Base-by-base conservation (phyloP, 2,113 vertebrate species). In the Phocoena sinus region DNA sequence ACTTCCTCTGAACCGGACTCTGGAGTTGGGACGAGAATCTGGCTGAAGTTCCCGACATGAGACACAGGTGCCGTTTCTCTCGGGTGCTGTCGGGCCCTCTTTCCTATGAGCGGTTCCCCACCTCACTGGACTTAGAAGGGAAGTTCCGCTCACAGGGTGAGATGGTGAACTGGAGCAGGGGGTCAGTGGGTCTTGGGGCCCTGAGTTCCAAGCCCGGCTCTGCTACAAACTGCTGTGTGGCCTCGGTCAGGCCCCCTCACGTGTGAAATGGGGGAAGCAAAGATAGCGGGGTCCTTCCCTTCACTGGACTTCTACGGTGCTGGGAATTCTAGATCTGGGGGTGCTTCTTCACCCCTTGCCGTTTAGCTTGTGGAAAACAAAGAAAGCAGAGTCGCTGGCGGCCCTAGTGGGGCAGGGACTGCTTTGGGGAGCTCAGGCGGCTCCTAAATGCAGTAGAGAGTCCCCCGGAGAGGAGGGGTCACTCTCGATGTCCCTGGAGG, bases 381-480 rank as follows among this genome's bases (percentile, higher is more conserved):
- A 83, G 81, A 74, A 68, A 73, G 74, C n/a, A 18, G 50, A 15
- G 13, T 50, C 5, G 5, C 26, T 2, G 3, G 79, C 33, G 60
- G 31, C 44, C 62, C 58, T 89, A 5, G 47, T 5, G 11, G n/a
- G 25, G 15, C 11, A 10, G 63, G 79, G 20, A 23, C 33, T 14
- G 23, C n/a, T 85, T 26, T 26, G n/a, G 60, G 62, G 17, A 38
- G 81, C 38, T 91, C 2, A 7, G 93, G 73, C 44, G 74, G 58
- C 36, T 79, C 60, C 58, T 63, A 18, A 65, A 44, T 70, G 36
- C 2, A 5, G 17, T 23, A 23, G 84, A 63, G 33, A 50, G 38
- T 84, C 67, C 70, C 41, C 21, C 13, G 33, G 77, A 58, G 50
- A 91, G 38, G 84, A 83, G 76, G 73, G 89, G 94, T 91, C 91